Conservation (phyloP, 2,797 vertebrate genomes). For the Characodon lateralis region DNA sequence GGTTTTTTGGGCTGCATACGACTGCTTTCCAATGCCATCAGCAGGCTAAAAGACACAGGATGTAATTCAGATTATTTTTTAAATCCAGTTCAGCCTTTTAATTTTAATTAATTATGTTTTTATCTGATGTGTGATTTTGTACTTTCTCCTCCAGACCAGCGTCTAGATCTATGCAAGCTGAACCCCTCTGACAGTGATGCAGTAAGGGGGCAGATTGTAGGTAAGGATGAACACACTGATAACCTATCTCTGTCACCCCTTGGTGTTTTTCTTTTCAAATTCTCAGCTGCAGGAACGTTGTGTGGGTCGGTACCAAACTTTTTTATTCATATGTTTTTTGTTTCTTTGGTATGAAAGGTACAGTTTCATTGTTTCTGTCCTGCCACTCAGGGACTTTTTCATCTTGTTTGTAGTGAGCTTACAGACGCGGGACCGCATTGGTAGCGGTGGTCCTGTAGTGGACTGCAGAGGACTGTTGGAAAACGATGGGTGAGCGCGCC, state of each 20-base stretch:
- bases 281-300: neutral
- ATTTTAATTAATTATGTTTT: neutral
- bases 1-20: conserved; percentile 97
- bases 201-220: conserved; percentile 97
- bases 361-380: neutral
- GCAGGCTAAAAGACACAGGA: conserved; percentile 97
- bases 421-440: conserved; percentile 95
- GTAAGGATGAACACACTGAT: conserved; percentile 79
- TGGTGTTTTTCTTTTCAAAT: neutral
- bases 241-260: conserved; percentile 9
- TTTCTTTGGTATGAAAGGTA: neutral
- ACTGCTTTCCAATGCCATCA: conserved; percentile 96
- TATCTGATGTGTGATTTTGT: neutral
- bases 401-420: conserved; percentile 87
- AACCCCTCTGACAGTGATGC: conserved; percentile 96
- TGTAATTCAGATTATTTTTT: conserved; percentile 80
- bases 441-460: conserved; percentile 93
- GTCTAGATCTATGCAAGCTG: conserved; percentile 98
- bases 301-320: neutral
- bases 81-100: neutral
- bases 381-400: neutral
- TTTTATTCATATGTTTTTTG: neutral
- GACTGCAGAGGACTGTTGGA: conserved; percentile 96
- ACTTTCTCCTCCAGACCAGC: conserved; percentile 87
- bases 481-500: conserved; percentile 91